A percentile compares a stretch with the other conserved stretches of the same genome.
These are phyloP conservation scores for Latrodectus geometricus DNA, from an alignment of 1,140 invertebrate species.

Conservation along the genomic window DNA sequence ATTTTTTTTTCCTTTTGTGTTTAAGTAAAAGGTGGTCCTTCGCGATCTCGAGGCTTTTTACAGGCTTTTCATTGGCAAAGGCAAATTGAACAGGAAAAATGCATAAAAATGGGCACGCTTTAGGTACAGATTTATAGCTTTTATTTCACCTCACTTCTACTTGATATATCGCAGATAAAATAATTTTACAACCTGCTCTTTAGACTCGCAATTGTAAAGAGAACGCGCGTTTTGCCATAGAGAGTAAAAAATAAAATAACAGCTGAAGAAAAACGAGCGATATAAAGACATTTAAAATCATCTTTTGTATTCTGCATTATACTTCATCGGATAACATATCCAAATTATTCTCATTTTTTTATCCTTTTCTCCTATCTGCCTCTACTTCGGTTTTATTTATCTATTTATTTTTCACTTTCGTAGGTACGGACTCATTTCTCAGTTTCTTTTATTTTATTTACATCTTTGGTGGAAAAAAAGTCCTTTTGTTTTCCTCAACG, in stretches of 20 bases:
- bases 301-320: conserved; percentile 52
- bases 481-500: conserved; percentile 49
- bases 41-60: conserved; percentile 6
- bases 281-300: conserved; percentile 59
- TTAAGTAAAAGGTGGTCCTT: neutral
- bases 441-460: conserved; percentile 55
- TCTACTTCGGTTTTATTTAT: conserved; percentile 35
- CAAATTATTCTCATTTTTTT: conserved; percentile 45
- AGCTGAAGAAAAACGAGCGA: conserved; percentile 31
- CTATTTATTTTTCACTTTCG: conserved; percentile 41
- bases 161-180: conserved; percentile 54
- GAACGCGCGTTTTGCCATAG: conserved; percentile 49
- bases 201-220: conserved; percentile 55
- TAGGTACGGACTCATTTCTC: conserved; percentile 33
- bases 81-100: conserved; percentile 31
- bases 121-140: conserved; percentile 38
- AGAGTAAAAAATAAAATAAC: conserved; percentile 53
- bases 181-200: conserved; percentile 54
- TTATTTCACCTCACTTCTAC: conserved; percentile 42
- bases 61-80: conserved; percentile 3
- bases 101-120: conserved; percentile 34
- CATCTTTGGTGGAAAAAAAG: conserved; percentile 33
- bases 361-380: neutral
- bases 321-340: conserved; percentile 41
- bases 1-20: conserved; percentile 15